Evolutionary conservation across 2,888 invertebrate species (phyloP).

Genomic region (Ceratothoa steindachneri): DNA sequence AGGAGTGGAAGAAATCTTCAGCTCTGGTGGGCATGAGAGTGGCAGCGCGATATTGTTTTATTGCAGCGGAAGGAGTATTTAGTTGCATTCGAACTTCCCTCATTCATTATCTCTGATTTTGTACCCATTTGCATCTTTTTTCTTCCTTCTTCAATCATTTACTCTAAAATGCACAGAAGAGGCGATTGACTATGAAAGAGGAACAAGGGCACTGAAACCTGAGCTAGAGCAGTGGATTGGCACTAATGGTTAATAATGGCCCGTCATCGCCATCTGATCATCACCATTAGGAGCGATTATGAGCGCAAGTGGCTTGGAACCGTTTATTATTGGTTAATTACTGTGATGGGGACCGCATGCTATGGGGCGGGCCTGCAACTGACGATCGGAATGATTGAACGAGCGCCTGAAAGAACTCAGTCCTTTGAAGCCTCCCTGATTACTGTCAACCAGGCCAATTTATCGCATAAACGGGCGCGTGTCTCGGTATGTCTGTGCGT

Average conservation of each 20-base stretch:
- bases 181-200: neutral
- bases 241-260: slow-evolving; percentile 38
- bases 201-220: slow-evolving; percentile 16
- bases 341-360: slow-evolving; percentile 2
- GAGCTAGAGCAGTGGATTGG: slow-evolving; percentile 26
- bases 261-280: slow-evolving; percentile 31
- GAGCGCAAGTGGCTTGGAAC: slow-evolving; percentile 27
- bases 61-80: too few relatives aligned
- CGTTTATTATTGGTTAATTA: slow-evolving; percentile 42
- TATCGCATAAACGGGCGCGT: too few relatives aligned
- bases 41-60: too few relatives aligned
- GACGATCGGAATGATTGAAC: neutral
- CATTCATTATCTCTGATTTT: too few relatives aligned
- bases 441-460: neutral
- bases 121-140: neutral
- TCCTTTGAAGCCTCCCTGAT: neutral
- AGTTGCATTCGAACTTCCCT: too few relatives aligned
- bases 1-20: too few relatives aligned
- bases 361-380: neutral
- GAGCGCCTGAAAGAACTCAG: neutral
- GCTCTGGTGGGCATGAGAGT: too few relatives aligned
- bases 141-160: neutral
- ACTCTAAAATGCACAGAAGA: neutral
- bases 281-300: slow-evolving; percentile 35
- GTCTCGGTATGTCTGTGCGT: neutral